Conservation (phyloP, 2,888 invertebrate genomes). For the Cylloceria caligata region DNA sequence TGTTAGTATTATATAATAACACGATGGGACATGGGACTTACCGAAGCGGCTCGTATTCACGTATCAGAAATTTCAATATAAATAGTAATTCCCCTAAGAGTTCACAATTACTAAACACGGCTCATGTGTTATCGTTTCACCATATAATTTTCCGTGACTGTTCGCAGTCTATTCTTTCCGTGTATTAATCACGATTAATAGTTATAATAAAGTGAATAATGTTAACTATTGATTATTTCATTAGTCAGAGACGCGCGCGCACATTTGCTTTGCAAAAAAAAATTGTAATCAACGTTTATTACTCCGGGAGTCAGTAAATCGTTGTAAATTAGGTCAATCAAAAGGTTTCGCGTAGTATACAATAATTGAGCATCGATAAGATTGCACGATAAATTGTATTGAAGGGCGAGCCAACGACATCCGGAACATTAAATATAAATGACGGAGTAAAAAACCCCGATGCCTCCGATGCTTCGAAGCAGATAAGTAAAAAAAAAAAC, state of each 20-base stretch:
- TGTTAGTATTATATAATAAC: too few relatives aligned
- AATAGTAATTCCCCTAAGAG: neutral
- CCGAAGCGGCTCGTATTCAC: too few relatives aligned
- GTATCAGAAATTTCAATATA: neutral
- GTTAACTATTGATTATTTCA: neutral
- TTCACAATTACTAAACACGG: neutral
- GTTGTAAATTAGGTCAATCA: constrained; percentile 53
- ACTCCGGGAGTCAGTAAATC: constrained; percentile 3
- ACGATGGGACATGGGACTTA: neutral
- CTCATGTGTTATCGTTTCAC: too few relatives aligned
- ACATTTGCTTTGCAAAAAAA: constrained; percentile 11
- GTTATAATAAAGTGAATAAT: neutral
- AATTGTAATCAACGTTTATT: constrained; percentile 18
- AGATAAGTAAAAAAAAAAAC: neutral
- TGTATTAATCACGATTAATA: too few relatives aligned
- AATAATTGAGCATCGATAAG: constrained; percentile 28
- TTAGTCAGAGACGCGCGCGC: constrained; percentile 7
- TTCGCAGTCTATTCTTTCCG: too few relatives aligned
- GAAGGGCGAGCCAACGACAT: neutral
- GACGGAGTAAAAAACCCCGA: neutral
- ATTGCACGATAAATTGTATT: neutral
- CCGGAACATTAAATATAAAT: neutral
- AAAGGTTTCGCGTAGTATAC: constrained; percentile 50
- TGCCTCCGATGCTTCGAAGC: too few relatives aligned
- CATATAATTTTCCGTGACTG: too few relatives aligned